Percentiles rank a stretch among this genome's conserved stretches.
Evolutionary conservation across 2,797 vertebrate species (phyloP).

Genomic region (Epinephelus malabaricus): DNA sequence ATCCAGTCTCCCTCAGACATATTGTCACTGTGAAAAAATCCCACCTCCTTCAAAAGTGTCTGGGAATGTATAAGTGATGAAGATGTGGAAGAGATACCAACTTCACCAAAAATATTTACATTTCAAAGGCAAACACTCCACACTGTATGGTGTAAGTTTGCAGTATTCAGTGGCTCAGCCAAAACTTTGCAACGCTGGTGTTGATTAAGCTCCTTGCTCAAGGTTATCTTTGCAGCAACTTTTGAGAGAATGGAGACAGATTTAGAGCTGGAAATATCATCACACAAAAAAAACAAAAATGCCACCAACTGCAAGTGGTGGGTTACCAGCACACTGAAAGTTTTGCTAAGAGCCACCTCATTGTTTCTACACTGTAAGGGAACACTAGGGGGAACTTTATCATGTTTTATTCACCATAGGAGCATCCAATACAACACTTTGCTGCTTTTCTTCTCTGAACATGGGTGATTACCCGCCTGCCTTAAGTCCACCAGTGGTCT

Average conservation of each 20-base stretch:
- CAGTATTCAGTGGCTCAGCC: neutral
- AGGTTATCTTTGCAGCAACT: neutral
- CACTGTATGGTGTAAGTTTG: neutral
- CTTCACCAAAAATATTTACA: neutral
- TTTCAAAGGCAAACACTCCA: constrained; percentile 1
- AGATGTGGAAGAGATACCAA: neutral
- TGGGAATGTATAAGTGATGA: neutral
- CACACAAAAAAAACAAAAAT: too few relatives aligned
- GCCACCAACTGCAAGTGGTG: too few relatives aligned
- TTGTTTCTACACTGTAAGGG: too few relatives aligned
- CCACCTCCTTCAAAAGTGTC: neutral
- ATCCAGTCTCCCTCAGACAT: constrained; percentile 1
- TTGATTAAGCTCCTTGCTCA: neutral
- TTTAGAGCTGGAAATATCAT: neutral
- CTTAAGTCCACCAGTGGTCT: too few relatives aligned
- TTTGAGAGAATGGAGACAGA: neutral
- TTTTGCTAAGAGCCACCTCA: too few relatives aligned
- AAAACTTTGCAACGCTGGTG: neutral
- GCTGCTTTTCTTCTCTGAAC: too few relatives aligned
- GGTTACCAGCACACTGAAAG: too few relatives aligned
- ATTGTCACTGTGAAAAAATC: neutral
- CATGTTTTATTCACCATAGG: too few relatives aligned
- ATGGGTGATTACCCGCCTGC: too few relatives aligned
- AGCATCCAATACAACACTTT: too few relatives aligned
- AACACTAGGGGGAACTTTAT: too few relatives aligned